phyloP scores from a whole-genome alignment of 2,113 vertebrate species.

The Lethenteron camtschaticum region DNA sequence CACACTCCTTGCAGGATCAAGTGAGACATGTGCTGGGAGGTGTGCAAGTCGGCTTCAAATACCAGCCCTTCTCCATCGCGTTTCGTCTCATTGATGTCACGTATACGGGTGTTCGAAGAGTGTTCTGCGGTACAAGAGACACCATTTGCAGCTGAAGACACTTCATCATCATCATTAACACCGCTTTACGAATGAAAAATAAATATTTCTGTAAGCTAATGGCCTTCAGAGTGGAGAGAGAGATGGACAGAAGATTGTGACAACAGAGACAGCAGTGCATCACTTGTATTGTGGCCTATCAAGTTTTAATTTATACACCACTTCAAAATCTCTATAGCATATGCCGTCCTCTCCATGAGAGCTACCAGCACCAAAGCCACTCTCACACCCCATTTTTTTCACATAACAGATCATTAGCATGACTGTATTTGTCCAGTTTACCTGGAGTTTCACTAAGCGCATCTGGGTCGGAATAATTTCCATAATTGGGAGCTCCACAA shows the following conservation, averaged over 20 bases:
- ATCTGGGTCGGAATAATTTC: constrained; percentile 52
- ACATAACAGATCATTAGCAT: background rate
- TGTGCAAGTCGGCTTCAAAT: constrained; percentile 69
- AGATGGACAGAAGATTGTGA: background rate
- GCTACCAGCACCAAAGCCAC: background rate
- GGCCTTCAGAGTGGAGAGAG: background rate
- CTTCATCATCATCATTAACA: background rate
- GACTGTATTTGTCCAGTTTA: constrained; percentile 10
- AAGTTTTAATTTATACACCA: background rate
- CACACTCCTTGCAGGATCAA: constrained; percentile 80
- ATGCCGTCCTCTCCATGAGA: background rate
- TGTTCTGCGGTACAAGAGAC: constrained; percentile 31
- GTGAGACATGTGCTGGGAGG: constrained; percentile 47
- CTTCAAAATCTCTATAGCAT: background rate
- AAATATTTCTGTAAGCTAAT: background rate
- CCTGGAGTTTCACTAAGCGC: constrained; percentile 47
- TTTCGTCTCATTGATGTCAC: constrained; percentile 64
- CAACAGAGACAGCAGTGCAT: background rate
- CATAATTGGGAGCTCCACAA: constrained; percentile 51
- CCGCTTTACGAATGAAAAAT: background rate
- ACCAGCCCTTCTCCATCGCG: constrained; percentile 61
- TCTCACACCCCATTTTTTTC: background rate
- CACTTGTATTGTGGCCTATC: background rate
- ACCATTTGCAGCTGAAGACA: background rate
- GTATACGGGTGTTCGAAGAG: constrained; percentile 63